Percentiles rank a stretch among this genome's conserved stretches.
These are phyloP conservation scores for Perodicticus potto DNA, from an alignment of 2,797 vertebrate species.

Conservation along the genomic window DNA sequence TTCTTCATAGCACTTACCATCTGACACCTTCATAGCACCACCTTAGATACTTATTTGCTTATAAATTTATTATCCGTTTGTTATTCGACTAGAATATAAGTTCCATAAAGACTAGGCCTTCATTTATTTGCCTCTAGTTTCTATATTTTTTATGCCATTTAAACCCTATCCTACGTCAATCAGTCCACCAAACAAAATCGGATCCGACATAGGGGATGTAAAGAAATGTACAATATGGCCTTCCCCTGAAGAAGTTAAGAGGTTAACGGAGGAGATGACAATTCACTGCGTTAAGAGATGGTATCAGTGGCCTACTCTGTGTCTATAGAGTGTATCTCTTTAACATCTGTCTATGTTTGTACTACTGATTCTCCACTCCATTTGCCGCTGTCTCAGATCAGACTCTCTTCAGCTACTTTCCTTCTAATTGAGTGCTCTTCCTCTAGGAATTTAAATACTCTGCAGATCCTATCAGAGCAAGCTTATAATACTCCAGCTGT, in stretches of 20 bases:
- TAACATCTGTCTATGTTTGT: not conserved
- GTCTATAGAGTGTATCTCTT: not conserved
- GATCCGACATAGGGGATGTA: not conserved
- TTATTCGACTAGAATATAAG: not conserved
- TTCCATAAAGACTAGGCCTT: not conserved
- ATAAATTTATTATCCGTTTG: not conserved
- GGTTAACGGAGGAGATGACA: not conserved
- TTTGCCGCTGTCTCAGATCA: not conserved
- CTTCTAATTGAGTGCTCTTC: not conserved
- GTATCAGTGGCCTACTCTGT: not conserved
- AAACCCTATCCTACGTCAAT: not conserved
- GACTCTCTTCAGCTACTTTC: not conserved
- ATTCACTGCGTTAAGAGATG: not conserved
- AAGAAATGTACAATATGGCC: not conserved
- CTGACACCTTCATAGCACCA: not conserved
- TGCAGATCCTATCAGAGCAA: not conserved
- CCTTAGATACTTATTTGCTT: not conserved
- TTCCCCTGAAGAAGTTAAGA: not conserved
- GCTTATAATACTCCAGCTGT: not conserved
- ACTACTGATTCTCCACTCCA: not conserved
- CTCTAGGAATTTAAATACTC: not conserved
- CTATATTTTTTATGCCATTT: slow-evolving; percentile 15
- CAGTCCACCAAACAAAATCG: not conserved
- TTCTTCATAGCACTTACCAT: not conserved
- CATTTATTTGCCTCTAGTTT: not conserved